These are phyloP conservation scores for Isurus oxyrinchus DNA, from an alignment of 2,113 vertebrate species.

Conservation along the genomic window DNA sequence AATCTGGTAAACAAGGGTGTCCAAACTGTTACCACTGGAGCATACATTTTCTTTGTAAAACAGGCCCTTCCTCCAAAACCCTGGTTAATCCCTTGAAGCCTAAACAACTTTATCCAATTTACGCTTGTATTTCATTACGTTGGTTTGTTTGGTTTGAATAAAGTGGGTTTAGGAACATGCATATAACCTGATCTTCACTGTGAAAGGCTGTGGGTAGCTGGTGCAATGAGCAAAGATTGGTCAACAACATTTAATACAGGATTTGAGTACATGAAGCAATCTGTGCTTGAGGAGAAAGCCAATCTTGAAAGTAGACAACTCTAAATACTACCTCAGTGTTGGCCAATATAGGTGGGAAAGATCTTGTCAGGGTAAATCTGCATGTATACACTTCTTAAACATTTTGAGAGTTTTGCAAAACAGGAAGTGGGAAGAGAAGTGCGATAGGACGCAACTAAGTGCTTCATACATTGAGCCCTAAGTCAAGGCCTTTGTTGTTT, in stretches of 20 bases:
- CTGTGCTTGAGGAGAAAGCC: not conserved
- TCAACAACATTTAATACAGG: not conserved
- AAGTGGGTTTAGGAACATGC: not conserved
- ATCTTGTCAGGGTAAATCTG: not conserved
- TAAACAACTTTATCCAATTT: not conserved
- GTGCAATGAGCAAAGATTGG: not conserved
- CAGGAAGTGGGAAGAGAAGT: not conserved
- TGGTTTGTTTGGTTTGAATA: not conserved
- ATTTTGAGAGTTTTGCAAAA: conserved; percentile 9
- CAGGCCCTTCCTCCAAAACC: not conserved
- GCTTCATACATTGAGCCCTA: not conserved
- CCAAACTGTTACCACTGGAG: not conserved
- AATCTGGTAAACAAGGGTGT: not conserved
- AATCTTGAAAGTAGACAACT: not conserved
- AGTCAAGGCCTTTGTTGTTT: not conserved
- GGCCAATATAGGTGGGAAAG: not conserved
- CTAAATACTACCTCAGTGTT: not conserved
- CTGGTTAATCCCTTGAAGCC: not conserved
- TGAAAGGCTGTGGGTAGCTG: not conserved
- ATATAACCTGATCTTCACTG: not conserved
- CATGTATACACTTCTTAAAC: not conserved
- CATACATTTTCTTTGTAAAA: too few relatives aligned
- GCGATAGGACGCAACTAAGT: not conserved
- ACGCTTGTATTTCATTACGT: not conserved
- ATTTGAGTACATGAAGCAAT: not conserved